Evolutionary conservation across 1,140 invertebrate genomes (phyloP).

Genomic region (Scylla paramamosain): DNA sequence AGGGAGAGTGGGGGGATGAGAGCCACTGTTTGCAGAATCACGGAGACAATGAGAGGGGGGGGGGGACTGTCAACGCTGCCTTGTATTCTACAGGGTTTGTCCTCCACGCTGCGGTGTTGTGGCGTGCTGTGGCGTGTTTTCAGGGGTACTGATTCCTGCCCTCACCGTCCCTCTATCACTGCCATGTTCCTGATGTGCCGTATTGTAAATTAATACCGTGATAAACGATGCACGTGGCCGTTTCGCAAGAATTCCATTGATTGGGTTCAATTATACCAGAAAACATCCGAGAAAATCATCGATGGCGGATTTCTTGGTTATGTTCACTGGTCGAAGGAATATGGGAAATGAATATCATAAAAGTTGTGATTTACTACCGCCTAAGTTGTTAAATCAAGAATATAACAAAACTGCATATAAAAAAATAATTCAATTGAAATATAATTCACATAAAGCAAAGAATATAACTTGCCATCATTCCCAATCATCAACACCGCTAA

Average conservation of each 20-base stretch:
- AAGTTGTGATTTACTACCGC: too few relatives aligned
- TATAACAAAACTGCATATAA: too few relatives aligned
- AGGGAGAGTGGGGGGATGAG: neutral
- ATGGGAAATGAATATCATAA: too few relatives aligned
- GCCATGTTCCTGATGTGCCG: neutral
- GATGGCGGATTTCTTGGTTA: too few relatives aligned
- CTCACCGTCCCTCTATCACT: neutral
- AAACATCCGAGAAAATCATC: too few relatives aligned
- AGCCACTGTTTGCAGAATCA: neutral
- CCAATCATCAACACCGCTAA: too few relatives aligned
- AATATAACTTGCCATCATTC: too few relatives aligned
- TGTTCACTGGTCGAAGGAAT: too few relatives aligned
- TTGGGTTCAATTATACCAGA: too few relatives aligned
- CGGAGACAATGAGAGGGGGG: neutral
- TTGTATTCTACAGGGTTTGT: neutral
- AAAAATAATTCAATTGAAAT: too few relatives aligned
- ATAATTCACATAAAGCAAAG: too few relatives aligned
- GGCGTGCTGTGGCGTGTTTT: neutral
- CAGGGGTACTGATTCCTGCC: neutral
- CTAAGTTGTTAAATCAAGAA: too few relatives aligned
- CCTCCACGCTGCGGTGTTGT: neutral
- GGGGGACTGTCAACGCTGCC: neutral
- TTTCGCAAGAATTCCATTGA: neutral
- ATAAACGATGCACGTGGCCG: neutral
- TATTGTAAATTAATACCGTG: neutral